Evolutionary conservation across 2,888 invertebrate genomes (phyloP).

Genomic region (Caenorhabditis macrosperma): DNA sequence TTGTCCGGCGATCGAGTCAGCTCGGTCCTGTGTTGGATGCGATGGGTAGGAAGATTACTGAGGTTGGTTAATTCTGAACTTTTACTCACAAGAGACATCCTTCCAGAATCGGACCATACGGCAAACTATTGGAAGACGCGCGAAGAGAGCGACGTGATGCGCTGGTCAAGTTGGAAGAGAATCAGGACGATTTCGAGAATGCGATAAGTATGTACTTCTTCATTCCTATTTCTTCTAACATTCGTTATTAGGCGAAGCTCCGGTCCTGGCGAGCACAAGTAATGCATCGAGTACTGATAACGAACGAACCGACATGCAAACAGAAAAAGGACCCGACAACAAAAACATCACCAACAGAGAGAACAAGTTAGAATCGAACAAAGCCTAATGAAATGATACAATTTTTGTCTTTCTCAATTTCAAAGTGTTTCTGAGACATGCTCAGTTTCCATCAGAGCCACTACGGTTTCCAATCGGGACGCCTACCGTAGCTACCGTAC

Average conservation of each 20-base stretch:
- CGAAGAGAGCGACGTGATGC: constrained; percentile 33
- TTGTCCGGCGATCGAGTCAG: constrained; percentile 28
- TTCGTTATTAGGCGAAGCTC: neutral
- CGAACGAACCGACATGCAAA: no score
- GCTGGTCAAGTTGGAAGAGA: constrained; percentile 42
- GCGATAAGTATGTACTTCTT: constrained; percentile 11
- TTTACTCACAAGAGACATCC: no score
- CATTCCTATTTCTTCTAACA: neutral
- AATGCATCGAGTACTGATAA: neutral
- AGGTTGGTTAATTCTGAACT: neutral
- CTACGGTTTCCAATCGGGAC: no score
- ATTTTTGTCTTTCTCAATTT: no score
- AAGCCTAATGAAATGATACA: no score
- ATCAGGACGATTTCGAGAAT: constrained; percentile 49
- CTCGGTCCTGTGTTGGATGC: constrained; percentile 27
- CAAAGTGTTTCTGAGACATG: no score
- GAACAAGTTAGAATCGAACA: no score
- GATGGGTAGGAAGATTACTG: constrained; percentile 48
- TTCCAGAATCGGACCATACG: constrained; percentile 57
- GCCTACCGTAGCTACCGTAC: no score
- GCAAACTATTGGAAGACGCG: constrained; percentile 39
- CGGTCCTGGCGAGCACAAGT: neutral
- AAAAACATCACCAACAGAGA: no score
- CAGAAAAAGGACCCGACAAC: no score
- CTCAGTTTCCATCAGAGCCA: no score